Conservation (phyloP, 2,113 vertebrate species). For the Corvus moneduloides region DNA sequence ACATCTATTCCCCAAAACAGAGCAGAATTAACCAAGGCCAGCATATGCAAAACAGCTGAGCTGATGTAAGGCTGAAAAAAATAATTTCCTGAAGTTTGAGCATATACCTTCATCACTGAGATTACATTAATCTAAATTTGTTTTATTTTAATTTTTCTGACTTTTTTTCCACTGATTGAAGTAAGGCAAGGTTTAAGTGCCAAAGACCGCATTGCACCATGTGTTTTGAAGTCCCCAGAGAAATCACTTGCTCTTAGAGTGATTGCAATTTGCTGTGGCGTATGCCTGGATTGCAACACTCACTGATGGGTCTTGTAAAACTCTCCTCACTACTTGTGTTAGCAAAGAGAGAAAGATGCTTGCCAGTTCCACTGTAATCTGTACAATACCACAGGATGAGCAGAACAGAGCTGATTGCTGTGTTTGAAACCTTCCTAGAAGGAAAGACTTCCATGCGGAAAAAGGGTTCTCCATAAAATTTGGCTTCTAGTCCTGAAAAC, state of each 20-base stretch:
- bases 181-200: neutral
- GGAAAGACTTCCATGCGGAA: neutral
- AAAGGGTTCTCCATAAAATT: neutral
- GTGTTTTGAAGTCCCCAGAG: slow-evolving; percentile 1
- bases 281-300: neutral
- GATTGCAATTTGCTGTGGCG: neutral
- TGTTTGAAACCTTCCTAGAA: neutral
- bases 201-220: neutral
- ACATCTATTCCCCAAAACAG: neutral
- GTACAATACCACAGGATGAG: neutral
- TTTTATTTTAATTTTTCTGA: slow-evolving; percentile 32
- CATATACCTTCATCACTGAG: slow-evolving; percentile 4
- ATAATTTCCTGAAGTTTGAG: neutral
- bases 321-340: neutral
- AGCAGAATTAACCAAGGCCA: neutral
- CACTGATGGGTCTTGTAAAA: neutral
- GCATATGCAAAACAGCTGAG: slow-evolving; percentile 44
- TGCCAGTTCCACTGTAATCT: neutral
- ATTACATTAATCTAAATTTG: slow-evolving; percentile 44
- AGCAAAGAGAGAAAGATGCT: neutral
- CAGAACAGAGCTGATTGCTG: neutral
- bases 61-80: slow-evolving; percentile 8
- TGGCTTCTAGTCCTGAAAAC: neutral
- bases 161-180: neutral
- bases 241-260: neutral